A percentile compares a stretch with the other conserved stretches of the same genome.
phyloP scores from a whole-genome alignment of 2,113 vertebrate species.

The Psettodes erumei region DNA sequence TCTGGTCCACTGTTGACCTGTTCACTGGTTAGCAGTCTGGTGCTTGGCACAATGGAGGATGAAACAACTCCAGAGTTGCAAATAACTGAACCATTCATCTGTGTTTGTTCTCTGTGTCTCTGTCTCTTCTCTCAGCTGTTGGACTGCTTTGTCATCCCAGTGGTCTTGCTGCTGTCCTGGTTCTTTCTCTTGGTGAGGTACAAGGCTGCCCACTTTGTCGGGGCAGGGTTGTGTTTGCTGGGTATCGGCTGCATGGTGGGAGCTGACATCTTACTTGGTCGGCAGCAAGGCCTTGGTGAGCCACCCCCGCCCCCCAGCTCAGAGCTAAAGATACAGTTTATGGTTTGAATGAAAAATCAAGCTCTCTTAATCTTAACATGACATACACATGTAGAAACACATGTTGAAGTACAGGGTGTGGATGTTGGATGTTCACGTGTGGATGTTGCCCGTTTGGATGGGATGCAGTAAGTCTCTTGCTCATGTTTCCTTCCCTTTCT shows the following conservation, averaged over 20 bases:
- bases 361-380: not conserved
- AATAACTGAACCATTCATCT: not conserved
- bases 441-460: too few relatives aligned
- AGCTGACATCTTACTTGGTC: conserved; percentile 91
- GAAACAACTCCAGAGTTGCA: not conserved
- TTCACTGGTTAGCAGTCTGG: not conserved
- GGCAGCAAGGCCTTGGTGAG: conserved; percentile 92
- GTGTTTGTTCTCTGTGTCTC: not conserved
- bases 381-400: not conserved
- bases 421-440: too few relatives aligned
- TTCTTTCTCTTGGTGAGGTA: conserved; percentile 96
- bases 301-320: not conserved
- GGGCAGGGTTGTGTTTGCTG: conserved; percentile 92
- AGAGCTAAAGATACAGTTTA: not conserved
- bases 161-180: conserved; percentile 95
- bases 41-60: not conserved
- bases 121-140: conserved; percentile 82
- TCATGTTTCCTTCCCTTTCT: not conserved
- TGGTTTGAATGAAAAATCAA: not conserved
- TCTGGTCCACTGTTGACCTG: not conserved
- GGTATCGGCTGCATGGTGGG: conserved; percentile 96
- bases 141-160: conserved; percentile 95
- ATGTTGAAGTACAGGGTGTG: too few relatives aligned
- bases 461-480: too few relatives aligned
- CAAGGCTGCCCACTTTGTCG: conserved; percentile 92